A percentile compares a stretch with the other conserved stretches of the same genome.
Evolutionary conservation across 2,797 vertebrate species (phyloP).

Genomic region (Taenioides sp.): DNA sequence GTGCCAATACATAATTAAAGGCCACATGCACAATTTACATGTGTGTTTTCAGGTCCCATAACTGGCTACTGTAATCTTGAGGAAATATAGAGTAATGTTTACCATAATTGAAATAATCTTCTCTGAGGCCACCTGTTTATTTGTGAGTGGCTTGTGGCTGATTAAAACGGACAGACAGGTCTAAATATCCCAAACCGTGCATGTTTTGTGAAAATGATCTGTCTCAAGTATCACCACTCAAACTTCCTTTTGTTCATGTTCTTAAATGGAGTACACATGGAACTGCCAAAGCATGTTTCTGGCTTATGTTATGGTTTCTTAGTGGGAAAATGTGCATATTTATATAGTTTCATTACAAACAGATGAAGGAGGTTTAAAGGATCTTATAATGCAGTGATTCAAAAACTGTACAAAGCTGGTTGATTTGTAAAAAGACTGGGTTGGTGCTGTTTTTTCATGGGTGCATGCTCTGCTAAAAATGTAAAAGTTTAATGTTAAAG

Average conservation of each 20-base stretch:
- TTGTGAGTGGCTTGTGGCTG: background rate
- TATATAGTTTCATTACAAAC: too few species aligned
- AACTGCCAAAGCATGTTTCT: too few species aligned
- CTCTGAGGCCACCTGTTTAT: slow-evolving; percentile 8
- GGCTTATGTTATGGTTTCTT: too few species aligned
- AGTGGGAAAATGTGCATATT: too few species aligned
- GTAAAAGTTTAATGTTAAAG: background rate
- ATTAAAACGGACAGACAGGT: background rate
- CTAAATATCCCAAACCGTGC: background rate
- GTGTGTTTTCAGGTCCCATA: slow-evolving; percentile 49
- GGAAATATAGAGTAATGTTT: slow-evolving; percentile 32
- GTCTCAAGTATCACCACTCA: background rate
- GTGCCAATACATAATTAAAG: slow-evolving; percentile 63
- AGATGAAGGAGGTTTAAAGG: too few species aligned
- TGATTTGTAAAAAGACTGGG: too few species aligned
- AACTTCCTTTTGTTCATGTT: too few species aligned
- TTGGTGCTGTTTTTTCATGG: too few species aligned
- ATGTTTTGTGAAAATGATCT: slow-evolving; percentile 7
- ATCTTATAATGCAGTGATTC: too few species aligned
- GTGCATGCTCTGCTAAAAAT: too few species aligned
- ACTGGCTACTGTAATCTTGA: slow-evolving; percentile 35
- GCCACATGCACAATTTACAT: slow-evolving; percentile 57
- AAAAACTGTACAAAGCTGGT: too few species aligned
- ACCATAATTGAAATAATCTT: slow-evolving; percentile 23
- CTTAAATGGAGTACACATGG: too few species aligned